Evolutionary conservation across 2,888 invertebrate genomes (phyloP).

Genomic region (Pharmacophagus antenor): DNA sequence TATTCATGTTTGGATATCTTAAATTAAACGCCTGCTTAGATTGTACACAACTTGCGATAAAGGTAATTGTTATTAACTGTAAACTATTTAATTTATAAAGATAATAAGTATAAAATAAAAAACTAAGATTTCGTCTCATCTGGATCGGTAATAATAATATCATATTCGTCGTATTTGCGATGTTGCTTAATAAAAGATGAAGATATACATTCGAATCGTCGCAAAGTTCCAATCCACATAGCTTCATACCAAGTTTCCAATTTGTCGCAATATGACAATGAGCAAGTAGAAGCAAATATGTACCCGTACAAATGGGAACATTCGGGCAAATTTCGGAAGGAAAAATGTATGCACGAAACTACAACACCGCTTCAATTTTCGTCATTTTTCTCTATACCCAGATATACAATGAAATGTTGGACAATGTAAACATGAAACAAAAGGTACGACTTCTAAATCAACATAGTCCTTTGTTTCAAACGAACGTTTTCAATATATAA

Average conservation of each 20-base stretch:
- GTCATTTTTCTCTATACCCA: constrained; percentile 12
- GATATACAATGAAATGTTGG: constrained; percentile 11
- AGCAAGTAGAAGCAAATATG: not conserved
- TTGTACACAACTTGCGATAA: not conserved
- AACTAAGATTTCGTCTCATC: too few species aligned
- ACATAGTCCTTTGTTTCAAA: constrained; percentile 16
- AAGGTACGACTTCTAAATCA: constrained; percentile 15
- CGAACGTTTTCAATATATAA: constrained; percentile 15
- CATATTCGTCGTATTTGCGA: too few species aligned
- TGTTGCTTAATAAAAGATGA: not conserved
- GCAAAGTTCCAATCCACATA: not conserved
- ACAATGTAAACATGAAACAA: constrained; percentile 24
- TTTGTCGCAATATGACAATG: not conserved
- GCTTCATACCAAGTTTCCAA: not conserved
- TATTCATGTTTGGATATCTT: constrained; percentile 16
- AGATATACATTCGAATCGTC: not conserved
- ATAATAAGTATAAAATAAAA: too few species aligned
- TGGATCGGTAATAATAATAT: too few species aligned
- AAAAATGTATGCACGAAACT: not conserved
- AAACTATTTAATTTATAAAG: too few species aligned
- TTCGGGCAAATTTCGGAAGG: not conserved
- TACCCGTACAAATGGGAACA: not conserved
- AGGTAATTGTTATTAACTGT: constrained; percentile 4
- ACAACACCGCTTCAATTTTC: not conserved
- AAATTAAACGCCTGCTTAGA: constrained; percentile 7